These are phyloP conservation scores for Silvanus unidentatus DNA, from an alignment of 2,888 invertebrate species.

Conservation along the genomic window DNA sequence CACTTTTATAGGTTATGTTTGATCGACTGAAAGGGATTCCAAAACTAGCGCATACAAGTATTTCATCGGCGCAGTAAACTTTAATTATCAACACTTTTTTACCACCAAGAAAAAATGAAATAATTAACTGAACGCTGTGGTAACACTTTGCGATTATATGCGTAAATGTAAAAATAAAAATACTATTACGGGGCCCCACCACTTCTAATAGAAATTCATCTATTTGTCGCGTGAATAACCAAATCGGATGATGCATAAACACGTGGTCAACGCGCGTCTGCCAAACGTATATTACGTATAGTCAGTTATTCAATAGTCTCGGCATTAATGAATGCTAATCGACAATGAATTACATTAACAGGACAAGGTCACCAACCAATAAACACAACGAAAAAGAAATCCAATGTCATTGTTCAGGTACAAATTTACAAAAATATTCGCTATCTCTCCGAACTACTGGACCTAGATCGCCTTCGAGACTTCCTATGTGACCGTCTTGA, in stretches of 20 bases:
- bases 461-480: no score
- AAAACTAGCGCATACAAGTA: constrained; percentile 1
- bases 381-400: no score
- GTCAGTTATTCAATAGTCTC: background rate
- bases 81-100: no score
- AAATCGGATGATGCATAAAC: background rate
- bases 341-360: no score
- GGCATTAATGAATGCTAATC: no score
- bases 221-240: constrained; percentile 1
- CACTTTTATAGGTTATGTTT: constrained; percentile 14
- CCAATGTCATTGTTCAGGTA: no score
- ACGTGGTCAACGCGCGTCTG: no score
- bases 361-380: no score
- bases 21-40: constrained; percentile 14
- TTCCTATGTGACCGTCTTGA: background rate
- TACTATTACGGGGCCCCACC: background rate
- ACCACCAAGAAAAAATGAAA: no score
- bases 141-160: background rate
- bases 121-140: no score
- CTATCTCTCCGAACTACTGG: no score
- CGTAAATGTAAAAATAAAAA: background rate
- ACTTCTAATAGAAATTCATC: background rate
- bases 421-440: no score
- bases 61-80: constrained; percentile 2
- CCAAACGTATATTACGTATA: background rate